phyloP scores from a whole-genome alignment of 2,888 invertebrate species.

The Tridacna crocea region DNA sequence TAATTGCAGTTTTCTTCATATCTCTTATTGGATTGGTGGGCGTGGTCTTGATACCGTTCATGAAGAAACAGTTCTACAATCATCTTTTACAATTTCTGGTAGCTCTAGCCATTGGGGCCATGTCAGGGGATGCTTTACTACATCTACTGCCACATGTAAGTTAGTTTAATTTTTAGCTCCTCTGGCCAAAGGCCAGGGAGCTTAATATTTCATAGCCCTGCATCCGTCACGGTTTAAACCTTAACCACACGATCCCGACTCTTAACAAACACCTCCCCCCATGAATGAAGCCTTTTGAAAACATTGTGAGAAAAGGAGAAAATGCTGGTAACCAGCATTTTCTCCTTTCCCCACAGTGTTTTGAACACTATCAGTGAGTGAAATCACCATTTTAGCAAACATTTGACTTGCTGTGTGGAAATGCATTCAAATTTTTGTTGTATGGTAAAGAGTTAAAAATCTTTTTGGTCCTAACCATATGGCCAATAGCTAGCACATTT shows the following conservation, averaged over 20 bases:
- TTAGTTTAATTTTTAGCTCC: slow-evolving; percentile 32
- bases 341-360: not conserved
- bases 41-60: slow-evolving; percentile 95
- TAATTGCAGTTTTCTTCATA: slow-evolving; percentile 91
- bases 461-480: too few species aligned
- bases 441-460: too few species aligned
- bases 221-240: too few species aligned
- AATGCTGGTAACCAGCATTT: not conserved
- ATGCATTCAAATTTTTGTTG: too few species aligned
- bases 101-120: slow-evolving; percentile 95
- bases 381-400: too few species aligned
- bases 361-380: too few species aligned
- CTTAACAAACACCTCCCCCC: not conserved
- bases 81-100: slow-evolving; percentile 95
- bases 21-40: slow-evolving; percentile 94
- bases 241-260: not conserved
- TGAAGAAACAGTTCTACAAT: slow-evolving; percentile 93
- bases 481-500: too few species aligned
- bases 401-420: too few species aligned
- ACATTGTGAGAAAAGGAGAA: too few species aligned
- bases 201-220: too few species aligned
- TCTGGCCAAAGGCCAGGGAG: too few species aligned
- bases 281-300: too few species aligned
- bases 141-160: slow-evolving; percentile 91
- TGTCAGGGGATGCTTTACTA: slow-evolving; percentile 95